These are phyloP conservation scores for Agrilus biguttatus DNA, from an alignment of 2,888 invertebrate genomes.

Conservation along the genomic window DNA sequence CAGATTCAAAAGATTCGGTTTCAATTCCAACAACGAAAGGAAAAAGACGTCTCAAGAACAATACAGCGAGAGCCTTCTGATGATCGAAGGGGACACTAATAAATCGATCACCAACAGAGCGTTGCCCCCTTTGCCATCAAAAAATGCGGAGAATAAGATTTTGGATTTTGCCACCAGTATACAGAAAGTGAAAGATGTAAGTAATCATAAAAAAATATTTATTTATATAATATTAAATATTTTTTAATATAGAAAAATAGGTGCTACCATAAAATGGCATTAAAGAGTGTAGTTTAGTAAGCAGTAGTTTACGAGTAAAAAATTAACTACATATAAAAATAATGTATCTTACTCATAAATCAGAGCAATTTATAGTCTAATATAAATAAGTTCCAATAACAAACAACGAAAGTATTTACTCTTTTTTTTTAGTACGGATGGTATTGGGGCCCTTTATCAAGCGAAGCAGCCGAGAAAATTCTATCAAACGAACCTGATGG, in stretches of 20 bases:
- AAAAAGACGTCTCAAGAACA: constrained; percentile 6
- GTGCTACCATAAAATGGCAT: neutral
- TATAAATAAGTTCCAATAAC: no score
- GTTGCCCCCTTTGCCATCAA: constrained; percentile 47
- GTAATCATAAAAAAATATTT: constrained; percentile 24
- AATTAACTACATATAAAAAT: no score
- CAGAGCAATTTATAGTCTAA: no score
- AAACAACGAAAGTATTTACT: neutral
- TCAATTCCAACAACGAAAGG: constrained; percentile 25
- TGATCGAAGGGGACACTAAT: constrained; percentile 26
- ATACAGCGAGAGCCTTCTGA: constrained; percentile 12
- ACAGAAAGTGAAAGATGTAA: constrained; percentile 86
- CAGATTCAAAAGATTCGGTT: constrained; percentile 46
- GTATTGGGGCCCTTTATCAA: constrained; percentile 92
- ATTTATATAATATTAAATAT: no score
- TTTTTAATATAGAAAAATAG: no score
- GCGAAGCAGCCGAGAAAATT: constrained; percentile 83
- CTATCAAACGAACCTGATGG: constrained; percentile 85
- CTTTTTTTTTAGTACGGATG: constrained; percentile 63
- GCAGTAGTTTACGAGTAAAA: no score
- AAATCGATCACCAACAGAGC: constrained; percentile 49
- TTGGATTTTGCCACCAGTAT: constrained; percentile 84
- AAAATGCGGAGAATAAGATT: constrained; percentile 25
- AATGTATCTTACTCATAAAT: no score
- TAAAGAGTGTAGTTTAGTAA: neutral